Conservation (phyloP, 2,113 vertebrate species). For the Bolborhynchus lineola region DNA sequence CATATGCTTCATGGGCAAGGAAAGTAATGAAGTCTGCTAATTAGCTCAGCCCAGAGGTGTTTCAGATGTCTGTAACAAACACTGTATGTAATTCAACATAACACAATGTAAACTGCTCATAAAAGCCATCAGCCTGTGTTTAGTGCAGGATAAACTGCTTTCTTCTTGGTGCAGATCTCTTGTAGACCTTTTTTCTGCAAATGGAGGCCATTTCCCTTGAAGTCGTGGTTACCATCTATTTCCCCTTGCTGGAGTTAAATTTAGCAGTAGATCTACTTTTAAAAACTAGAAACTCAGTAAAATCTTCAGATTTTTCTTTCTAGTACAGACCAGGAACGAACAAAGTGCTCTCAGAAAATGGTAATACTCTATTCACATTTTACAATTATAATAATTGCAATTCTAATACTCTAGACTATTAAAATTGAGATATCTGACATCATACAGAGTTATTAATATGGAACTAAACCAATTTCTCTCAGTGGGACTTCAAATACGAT, state of each 20-base stretch:
- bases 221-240: background rate
- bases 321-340: background rate
- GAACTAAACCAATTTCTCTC: background rate
- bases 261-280: background rate
- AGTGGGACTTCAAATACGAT: background rate
- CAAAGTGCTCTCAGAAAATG: background rate
- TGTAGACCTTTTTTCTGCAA: background rate
- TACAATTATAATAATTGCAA: background rate
- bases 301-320: background rate
- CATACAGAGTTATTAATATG: background rate
- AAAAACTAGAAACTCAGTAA: background rate
- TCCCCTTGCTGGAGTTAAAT: background rate
- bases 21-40: background rate
- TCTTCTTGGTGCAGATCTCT: background rate
- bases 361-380: background rate
- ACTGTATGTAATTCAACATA: rapidly evolving
- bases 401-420: background rate
- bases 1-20: rapidly evolving
- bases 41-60: background rate
- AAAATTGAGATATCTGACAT: background rate
- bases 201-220: background rate
- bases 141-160: background rate
- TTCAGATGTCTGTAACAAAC: background rate
- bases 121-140: background rate
- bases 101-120: background rate